phyloP scores from a whole-genome alignment of 1,140 invertebrate genomes.

The Diorhabda elongata region DNA sequence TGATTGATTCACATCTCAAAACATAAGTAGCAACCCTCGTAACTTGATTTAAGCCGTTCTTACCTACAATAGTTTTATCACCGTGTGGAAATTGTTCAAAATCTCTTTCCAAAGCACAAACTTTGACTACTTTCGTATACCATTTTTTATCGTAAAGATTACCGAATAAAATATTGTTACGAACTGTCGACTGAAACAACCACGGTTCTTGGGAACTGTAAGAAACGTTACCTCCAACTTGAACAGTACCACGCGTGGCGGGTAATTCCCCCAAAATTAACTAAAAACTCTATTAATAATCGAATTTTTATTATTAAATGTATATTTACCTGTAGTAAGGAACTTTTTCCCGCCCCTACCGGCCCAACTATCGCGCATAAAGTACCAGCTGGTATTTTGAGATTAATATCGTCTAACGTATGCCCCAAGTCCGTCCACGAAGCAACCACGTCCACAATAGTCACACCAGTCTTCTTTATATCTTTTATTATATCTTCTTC shows the following conservation, averaged over 20 bases:
- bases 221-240: constrained; percentile 59
- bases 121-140: constrained; percentile 64
- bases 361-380: constrained; percentile 72
- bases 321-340: constrained; percentile 59
- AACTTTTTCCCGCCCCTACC: constrained; percentile 78
- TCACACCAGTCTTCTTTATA: constrained; percentile 43
- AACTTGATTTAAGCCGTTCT: too few relatives aligned
- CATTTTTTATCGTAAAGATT: constrained; percentile 59
- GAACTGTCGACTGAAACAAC: constrained; percentile 59
- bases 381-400: constrained; percentile 61
- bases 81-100: constrained; percentile 70
- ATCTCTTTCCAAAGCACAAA: constrained; percentile 67
- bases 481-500: constrained; percentile 37
- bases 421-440: constrained; percentile 56
- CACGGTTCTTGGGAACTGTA: constrained; percentile 77
- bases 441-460: constrained; percentile 52
- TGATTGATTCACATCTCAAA: too few relatives aligned
- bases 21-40: too few relatives aligned
- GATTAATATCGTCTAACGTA: constrained; percentile 58
- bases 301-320: not conserved
- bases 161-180: constrained; percentile 78
- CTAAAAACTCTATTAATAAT: constrained; percentile 42
- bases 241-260: constrained; percentile 51
- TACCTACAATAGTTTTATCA: constrained; percentile 51
- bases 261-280: constrained; percentile 76